phyloP scores from a whole-genome alignment of 2,797 vertebrate species.

The Synaphobranchus kaupii region DNA sequence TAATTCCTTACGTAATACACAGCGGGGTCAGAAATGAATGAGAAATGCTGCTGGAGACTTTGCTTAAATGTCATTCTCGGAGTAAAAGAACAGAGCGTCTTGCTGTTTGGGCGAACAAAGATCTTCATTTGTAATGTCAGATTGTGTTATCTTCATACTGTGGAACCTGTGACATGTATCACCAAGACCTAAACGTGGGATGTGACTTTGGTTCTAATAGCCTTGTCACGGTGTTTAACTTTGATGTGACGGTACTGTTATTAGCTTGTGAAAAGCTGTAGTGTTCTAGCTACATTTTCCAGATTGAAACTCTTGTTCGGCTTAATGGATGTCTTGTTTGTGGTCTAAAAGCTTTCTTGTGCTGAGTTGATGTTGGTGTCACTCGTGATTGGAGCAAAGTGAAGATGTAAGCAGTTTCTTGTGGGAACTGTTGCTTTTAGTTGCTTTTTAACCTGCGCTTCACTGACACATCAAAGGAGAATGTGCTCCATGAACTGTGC shows the following conservation, averaged over 20 bases:
- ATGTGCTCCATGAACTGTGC: not conserved
- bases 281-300: not conserved
- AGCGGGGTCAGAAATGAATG: not conserved
- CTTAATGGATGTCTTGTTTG: too few species aligned
- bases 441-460: conserved; percentile 18
- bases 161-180: not conserved
- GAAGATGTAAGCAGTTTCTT: not conserved
- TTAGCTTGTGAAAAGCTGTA: not conserved
- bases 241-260: not conserved
- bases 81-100: not conserved
- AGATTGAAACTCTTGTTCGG: not conserved
- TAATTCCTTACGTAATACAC: not conserved
- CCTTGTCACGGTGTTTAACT: not conserved
- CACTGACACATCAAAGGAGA: not conserved
- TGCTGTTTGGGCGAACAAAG: not conserved
- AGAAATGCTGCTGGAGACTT: not conserved
- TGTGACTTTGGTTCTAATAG: not conserved
- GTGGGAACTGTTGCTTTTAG: not conserved
- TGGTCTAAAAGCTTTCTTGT: not conserved
- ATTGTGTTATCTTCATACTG: not conserved
- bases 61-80: not conserved
- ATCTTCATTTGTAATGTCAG: not conserved
- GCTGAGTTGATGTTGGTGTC: not conserved
- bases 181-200: not conserved
- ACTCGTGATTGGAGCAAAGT: not conserved